These are phyloP conservation scores for Neopipo cinnamomea DNA, from an alignment of 2,113 vertebrate species.

Conservation along the genomic window DNA sequence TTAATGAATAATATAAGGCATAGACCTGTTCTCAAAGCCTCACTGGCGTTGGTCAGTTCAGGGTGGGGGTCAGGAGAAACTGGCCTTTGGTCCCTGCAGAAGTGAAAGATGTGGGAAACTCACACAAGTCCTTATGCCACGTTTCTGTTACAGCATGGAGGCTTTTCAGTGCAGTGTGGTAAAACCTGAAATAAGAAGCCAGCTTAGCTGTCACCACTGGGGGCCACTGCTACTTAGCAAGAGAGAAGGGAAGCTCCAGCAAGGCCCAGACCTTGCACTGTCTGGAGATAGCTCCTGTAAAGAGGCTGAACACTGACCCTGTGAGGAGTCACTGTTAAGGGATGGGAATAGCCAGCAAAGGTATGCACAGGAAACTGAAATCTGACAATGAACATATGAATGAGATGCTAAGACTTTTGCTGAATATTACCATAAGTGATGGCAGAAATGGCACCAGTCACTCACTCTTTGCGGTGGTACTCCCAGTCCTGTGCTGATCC, in stretches of 20 bases:
- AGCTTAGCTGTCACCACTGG: slow-evolving; percentile 41
- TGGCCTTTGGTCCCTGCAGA: background rate
- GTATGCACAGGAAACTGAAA: background rate
- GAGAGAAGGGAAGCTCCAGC: background rate
- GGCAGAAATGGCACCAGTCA: background rate
- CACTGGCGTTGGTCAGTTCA: accelerated
- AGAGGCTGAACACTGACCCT: background rate
- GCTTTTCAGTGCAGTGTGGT: accelerated
- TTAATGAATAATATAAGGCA: background rate
- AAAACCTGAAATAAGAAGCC: background rate
- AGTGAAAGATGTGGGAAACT: background rate
- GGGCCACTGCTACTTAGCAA: slow-evolving; percentile 59
- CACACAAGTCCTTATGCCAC: background rate
- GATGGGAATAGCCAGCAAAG: background rate
- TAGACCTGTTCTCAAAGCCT: background rate
- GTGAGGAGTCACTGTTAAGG: background rate
- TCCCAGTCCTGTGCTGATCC: background rate
- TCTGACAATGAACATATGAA: background rate
- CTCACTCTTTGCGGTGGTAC: background rate
- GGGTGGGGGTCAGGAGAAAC: background rate
- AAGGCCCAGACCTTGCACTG: background rate
- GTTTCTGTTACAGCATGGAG: background rate
- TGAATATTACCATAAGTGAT: background rate
- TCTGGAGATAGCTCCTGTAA: background rate
- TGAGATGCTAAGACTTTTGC: background rate